phyloP scores from a whole-genome alignment of 2,888 invertebrate species.

The Aelia acuminata region DNA sequence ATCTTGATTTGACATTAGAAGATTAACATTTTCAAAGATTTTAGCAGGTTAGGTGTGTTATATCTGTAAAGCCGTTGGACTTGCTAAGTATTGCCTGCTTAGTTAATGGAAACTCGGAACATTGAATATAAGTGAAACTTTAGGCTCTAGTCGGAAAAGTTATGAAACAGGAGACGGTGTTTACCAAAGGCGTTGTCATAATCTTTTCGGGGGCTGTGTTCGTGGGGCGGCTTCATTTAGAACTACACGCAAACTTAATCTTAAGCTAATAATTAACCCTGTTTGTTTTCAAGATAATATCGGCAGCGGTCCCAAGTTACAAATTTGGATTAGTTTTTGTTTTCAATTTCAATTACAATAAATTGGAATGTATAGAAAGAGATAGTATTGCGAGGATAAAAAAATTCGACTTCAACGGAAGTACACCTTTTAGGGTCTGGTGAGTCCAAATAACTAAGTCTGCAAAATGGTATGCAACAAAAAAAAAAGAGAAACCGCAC shows the following conservation, averaged over 20 bases:
- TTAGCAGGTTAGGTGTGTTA: neutral
- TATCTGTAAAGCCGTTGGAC: neutral
- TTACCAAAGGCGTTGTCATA: constrained; percentile 4
- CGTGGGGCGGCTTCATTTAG: neutral
- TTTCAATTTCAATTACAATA: no score
- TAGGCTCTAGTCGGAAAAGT: neutral
- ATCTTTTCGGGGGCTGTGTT: neutral
- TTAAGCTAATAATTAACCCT: neutral
- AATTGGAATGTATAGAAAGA: no score
- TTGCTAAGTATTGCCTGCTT: constrained; percentile 5
- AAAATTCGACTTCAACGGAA: no score
- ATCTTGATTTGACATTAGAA: neutral
- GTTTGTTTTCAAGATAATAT: neutral
- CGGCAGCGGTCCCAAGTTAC: no score
- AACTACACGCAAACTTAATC: neutral
- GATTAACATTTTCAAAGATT: neutral
- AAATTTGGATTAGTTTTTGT: no score
- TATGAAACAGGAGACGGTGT: neutral
- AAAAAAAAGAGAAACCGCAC: no score
- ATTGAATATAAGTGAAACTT: constrained; percentile 23
- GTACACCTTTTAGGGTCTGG: no score
- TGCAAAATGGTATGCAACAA: no score
- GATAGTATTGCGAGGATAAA: no score
- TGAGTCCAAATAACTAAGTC: no score
- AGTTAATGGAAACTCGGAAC: neutral